Base-by-base conservation (phyloP, 2,113 vertebrate species). In the Phaetusa simplex region DNA sequence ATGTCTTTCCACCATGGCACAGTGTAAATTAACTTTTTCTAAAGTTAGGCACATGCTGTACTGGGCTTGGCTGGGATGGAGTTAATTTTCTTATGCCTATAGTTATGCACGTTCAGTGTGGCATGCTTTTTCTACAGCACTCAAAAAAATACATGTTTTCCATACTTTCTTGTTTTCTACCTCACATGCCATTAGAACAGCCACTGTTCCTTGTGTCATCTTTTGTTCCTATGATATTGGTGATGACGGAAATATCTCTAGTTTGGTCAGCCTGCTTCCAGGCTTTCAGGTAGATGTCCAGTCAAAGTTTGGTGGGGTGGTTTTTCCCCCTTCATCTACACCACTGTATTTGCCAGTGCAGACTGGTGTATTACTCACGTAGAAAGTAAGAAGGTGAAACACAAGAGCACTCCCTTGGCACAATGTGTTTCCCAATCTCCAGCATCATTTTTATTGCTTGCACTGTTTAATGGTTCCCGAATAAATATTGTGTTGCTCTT, bases 11-110 rank as follows among this genome's bases (percentile, higher is more conserved):
- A 73, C 29, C 6, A 27, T 6, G 26, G 27, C 12, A 76, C 1
- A 42, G 32, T 1, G 5, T 29, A 66, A 88, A 74, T 8, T 56
- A 36, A 80, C 7, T 43, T 66, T 2, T 69, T 61, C 4, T 13
- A 47, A 50, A 69, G 36, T 20, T 20, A 65, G 13, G 34, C 14
- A 40, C 5, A 11, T 1, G 0, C 7, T 43, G 0, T 32, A 14
- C 27, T 40, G 3, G 10, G 3, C 66, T 78, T 78, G 50, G 23
- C 8, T 71, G 19, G 14, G 14, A 53, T 45, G 20, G 9, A 62
- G 50, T 53, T 64, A 64, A 59, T 91, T 82, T 82, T 82, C 73
- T 87, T 47, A 66, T 4, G 26, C 18, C 23, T 79, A 6, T 10
- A 67, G 19, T 3, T 19, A 59, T 2, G 0, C 49, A 16, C 10